phyloP scores from a whole-genome alignment of 1,140 invertebrate species.

The Ceratina calcarata region DNA sequence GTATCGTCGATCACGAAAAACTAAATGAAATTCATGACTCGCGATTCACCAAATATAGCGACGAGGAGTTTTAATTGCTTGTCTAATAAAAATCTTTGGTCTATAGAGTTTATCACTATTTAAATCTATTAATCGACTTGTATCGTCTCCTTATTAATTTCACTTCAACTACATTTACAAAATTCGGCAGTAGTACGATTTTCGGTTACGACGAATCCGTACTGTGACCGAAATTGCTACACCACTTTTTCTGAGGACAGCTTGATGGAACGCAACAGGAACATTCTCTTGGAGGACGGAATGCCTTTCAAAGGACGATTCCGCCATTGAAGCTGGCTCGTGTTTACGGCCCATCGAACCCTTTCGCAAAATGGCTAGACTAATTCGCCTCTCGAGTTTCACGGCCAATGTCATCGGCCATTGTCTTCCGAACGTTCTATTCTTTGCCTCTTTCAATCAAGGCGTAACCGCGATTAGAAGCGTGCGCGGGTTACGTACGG shows the following conservation, averaged over 20 bases:
- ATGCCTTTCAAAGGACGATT: conserved; percentile 16
- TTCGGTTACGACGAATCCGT: too few relatives aligned
- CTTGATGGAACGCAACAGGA: neutral
- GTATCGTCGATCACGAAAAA: too few relatives aligned
- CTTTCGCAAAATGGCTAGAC: conserved; percentile 2
- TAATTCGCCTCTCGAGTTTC: conserved; percentile 34
- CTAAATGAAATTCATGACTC: too few relatives aligned
- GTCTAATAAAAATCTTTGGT: too few relatives aligned
- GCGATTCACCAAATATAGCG: too few relatives aligned
- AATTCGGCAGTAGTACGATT: too few relatives aligned
- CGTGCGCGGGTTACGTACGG: neutral
- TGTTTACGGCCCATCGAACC: conserved; percentile 23
- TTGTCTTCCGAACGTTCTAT: conserved; percentile 11
- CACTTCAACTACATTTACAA: too few relatives aligned
- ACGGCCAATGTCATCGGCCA: conserved; percentile 11
- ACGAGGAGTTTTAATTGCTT: too few relatives aligned
- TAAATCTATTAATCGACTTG: too few relatives aligned
- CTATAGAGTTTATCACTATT: too few relatives aligned
- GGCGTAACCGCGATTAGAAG: conserved; percentile 13
- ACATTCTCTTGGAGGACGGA: neutral
- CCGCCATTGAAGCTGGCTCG: neutral
- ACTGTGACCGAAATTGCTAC: too few relatives aligned
- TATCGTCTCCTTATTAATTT: too few relatives aligned
- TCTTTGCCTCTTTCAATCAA: neutral
- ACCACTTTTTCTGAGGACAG: neutral